Evolutionary conservation across 2,113 vertebrate genomes (phyloP), one percentile per base, ranked within the genome.

Genomic region (Dicerorhinus sumatrensis): DNA sequence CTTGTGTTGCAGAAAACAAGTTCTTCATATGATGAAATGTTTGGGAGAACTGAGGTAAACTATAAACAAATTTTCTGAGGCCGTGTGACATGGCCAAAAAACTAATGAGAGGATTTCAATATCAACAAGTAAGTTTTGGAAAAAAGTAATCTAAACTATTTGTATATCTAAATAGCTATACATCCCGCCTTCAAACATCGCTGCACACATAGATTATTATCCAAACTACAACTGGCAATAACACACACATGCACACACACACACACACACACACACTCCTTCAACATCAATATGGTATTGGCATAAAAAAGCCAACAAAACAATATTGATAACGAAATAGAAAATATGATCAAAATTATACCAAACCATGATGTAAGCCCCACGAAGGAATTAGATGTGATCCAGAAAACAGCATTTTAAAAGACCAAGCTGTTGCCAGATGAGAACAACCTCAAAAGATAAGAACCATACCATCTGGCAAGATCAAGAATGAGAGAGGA

Each of bases 41-140:
- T 97, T 97, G 62, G 56, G 48, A 36, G 8, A 95, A 96, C 36
- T 58, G 18, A 51, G 36, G 96, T 88, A 87, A 97, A 84, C 51
- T 75, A 73, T 96, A 96, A 98, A 97, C 87, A 87, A 85, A 89
- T 81, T 85, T 94, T 81, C 36, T 65, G 65, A 89, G 11, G 75
- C 29, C 70, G 21, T 63, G n/a, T 77, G 69, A 86, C 39, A 33
- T 75, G 67, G 42, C 60, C 62, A 80, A 60, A 93, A 60, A 39
- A 48, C 23, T 92, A 54, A 77, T 83, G 75, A 82, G 75, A 91
- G 65, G 70, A n/a, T 96, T 89, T 83, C 54, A 89, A 84, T 82
- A 82, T 60, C 89, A 87, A 58, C 56, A 92, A 92, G 72, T 63
- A 93, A 46, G 9, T 92, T 92, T 91, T 94, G 75, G 70, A 46